A percentile compares a stretch with the other conserved stretches of the same genome.
phyloP scores from a whole-genome alignment of 2,797 vertebrate genomes.

The Otus scops region DNA sequence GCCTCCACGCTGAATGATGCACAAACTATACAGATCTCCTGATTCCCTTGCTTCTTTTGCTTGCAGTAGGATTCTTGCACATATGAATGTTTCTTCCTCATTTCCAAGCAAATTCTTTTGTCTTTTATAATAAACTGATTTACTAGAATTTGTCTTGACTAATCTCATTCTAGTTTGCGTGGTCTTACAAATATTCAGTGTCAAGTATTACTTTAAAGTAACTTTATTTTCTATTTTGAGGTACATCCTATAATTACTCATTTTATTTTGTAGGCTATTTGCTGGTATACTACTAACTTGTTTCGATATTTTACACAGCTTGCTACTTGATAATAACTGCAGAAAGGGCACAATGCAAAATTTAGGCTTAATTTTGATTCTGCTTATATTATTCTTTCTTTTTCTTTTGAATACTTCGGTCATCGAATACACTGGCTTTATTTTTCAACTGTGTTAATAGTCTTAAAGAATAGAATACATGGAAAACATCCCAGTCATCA shows the following conservation, averaged over 20 bases:
- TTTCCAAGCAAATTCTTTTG: constrained; percentile 38
- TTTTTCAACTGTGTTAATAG: not conserved
- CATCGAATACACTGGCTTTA: not conserved
- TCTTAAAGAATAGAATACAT: not conserved
- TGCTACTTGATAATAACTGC: not conserved
- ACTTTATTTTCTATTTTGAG: not conserved
- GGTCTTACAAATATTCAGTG: constrained; percentile 7
- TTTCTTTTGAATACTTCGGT: not conserved
- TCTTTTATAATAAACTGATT: constrained; percentile 34
- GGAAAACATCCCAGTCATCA: not conserved
- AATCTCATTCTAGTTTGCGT: constrained; percentile 16
- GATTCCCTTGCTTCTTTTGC: not conserved
- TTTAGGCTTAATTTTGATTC: not conserved
- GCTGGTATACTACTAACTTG: not conserved
- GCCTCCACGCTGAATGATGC: constrained; percentile 14
- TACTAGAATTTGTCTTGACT: not conserved
- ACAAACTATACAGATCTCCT: not conserved
- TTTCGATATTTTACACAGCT: constrained; percentile 35
- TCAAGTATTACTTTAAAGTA: constrained; percentile 43
- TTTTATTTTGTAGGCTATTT: constrained; percentile 45
- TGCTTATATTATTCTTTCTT: not conserved
- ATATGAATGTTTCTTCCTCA: not conserved
- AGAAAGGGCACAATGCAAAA: constrained; percentile 24
- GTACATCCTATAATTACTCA: not conserved
- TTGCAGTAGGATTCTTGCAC: not conserved